phyloP scores from a whole-genome alignment of 1,140 invertebrate genomes.

The Riptortus pedestris region DNA sequence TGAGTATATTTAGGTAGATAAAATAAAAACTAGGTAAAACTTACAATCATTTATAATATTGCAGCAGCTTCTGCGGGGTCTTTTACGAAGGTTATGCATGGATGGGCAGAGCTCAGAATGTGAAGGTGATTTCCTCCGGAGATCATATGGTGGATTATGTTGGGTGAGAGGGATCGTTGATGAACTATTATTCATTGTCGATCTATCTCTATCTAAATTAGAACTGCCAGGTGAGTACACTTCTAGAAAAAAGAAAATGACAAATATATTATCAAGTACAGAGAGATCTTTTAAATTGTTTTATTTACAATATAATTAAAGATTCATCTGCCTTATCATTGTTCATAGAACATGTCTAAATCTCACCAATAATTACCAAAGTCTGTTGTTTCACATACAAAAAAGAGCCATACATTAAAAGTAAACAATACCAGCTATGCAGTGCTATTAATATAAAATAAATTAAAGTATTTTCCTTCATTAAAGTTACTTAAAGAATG shows the following conservation, averaged over 20 bases:
- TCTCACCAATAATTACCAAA: background rate
- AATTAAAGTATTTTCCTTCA: too few species aligned
- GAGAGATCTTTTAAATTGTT: background rate
- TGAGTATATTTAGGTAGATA: background rate
- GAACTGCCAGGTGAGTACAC: conserved; percentile 24
- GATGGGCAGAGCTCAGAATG: conserved; percentile 35
- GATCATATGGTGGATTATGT: conserved; percentile 75
- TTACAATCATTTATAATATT: conserved; percentile 51
- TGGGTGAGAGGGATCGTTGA: conserved; percentile 23
- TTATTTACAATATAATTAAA: background rate
- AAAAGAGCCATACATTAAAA: too few species aligned
- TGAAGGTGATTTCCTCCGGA: conserved; percentile 57
- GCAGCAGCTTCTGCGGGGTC: conserved; percentile 57
- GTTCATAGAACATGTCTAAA: background rate
- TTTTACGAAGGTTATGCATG: conserved; percentile 44
- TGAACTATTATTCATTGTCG: conserved; percentile 35
- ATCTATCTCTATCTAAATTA: conserved; percentile 33
- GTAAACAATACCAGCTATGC: too few species aligned
- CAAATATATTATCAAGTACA: background rate
- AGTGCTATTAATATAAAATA: too few species aligned
- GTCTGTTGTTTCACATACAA: too few species aligned
- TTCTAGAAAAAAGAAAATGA: background rate
- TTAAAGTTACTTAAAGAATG: too few species aligned
- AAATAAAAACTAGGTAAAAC: conserved; percentile 32
- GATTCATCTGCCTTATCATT: background rate